Evolutionary conservation across 2,797 vertebrate genomes (phyloP).

Genomic region (Siniperca obscura): DNA sequence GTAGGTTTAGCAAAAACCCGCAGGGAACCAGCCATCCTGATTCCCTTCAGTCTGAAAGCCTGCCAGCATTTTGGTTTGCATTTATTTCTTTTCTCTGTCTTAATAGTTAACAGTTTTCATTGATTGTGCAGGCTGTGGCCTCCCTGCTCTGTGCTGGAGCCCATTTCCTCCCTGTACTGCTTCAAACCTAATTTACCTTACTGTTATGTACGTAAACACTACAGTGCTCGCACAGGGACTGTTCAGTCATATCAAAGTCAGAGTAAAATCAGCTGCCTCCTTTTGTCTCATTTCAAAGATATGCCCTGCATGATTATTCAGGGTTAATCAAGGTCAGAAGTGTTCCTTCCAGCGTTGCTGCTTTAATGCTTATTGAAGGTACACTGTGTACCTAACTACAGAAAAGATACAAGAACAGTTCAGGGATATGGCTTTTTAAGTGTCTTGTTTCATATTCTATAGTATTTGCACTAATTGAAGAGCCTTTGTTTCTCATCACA

Average conservation of each 20-base stretch:
- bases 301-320: conserved; percentile 68
- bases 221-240: conserved; percentile 18
- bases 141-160: conserved; percentile 29
- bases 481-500: conserved; percentile 31
- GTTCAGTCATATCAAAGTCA: conserved; percentile 55
- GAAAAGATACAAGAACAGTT: conserved; percentile 38
- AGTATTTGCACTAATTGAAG: conserved; percentile 34
- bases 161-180: conserved; percentile 30
- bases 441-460: conserved; percentile 33
- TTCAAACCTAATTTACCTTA: conserved; percentile 49
- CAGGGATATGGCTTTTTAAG: conserved; percentile 28
- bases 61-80: conserved; percentile 56
- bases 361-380: conserved; percentile 58
- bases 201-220: conserved; percentile 44
- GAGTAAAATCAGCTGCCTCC: conserved; percentile 56
- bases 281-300: conserved; percentile 79
- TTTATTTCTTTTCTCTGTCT: conserved; percentile 39
- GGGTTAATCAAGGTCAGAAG: conserved; percentile 79
- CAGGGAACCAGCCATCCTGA: conserved; percentile 68
- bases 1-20: conserved; percentile 73
- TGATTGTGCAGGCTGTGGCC: conserved; percentile 53
- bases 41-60: conserved; percentile 57
- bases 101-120: conserved; percentile 57
- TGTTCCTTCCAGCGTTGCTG: conserved; percentile 56
- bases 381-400: conserved; percentile 65